A percentile compares a stretch with the other conserved stretches of the same genome.
These are phyloP conservation scores for Delichon dasypus DNA, from an alignment of 2,797 vertebrate genomes.

Conservation along the genomic window DNA sequence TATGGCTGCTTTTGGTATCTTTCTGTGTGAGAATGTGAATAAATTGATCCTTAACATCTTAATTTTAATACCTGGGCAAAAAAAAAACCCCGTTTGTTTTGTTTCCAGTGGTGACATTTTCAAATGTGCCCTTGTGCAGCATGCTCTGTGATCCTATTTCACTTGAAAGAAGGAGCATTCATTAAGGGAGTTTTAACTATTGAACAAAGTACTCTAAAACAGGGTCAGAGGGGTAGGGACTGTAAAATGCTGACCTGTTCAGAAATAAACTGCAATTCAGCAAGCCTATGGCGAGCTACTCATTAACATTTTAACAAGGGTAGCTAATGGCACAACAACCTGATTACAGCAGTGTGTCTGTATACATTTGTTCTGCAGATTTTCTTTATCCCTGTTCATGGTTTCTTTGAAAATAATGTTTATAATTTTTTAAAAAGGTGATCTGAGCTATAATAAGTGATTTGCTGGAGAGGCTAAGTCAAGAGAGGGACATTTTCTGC, in stretches of 20 bases:
- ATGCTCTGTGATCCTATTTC: not conserved
- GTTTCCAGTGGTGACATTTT: not conserved
- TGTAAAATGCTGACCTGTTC: conserved; percentile 48
- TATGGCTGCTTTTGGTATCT: not conserved
- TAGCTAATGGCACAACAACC: conserved; percentile 32
- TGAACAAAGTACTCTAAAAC: conserved; percentile 25
- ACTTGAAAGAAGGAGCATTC: not conserved
- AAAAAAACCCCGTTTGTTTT: not conserved
- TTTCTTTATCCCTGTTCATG: not conserved
- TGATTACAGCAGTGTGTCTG: conserved; percentile 10
- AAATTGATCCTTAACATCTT: not conserved
- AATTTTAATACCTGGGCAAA: not conserved
- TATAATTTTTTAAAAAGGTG: not conserved
- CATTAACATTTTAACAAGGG: conserved; percentile 67
- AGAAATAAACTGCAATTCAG: conserved; percentile 62
- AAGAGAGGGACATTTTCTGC: not conserved
- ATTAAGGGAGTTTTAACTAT: conserved; percentile 19
- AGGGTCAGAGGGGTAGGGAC: conserved; percentile 8
- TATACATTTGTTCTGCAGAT: not conserved
- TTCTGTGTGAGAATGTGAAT: not conserved
- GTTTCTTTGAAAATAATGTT: not conserved
- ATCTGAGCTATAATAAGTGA: not conserved
- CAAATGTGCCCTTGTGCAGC: not conserved
- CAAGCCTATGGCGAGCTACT: conserved; percentile 40
- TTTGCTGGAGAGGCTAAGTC: not conserved